Percentiles rank a stretch among this genome's conserved stretches.
These are phyloP conservation scores for Mola mola DNA, from an alignment of 2,113 vertebrate species.

Conservation along the genomic window DNA sequence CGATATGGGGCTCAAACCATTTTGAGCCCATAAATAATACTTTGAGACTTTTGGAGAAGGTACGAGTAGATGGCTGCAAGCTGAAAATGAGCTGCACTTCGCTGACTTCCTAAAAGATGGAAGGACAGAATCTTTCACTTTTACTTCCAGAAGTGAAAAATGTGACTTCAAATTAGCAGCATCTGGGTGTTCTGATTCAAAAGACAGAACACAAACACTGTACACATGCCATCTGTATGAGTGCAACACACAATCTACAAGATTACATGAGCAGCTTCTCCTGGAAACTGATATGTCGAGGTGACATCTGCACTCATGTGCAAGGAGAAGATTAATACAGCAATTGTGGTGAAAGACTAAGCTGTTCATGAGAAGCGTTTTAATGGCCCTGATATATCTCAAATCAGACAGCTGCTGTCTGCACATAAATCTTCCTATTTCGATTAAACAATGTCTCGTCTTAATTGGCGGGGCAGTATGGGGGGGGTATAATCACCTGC, in stretches of 20 bases:
- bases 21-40: no score
- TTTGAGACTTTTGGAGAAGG: no score
- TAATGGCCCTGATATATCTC: conserved; percentile 73
- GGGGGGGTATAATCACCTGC: conserved; percentile 41
- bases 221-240: conserved; percentile 32
- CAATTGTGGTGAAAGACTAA: conserved; percentile 58
- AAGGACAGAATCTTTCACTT: conserved; percentile 7
- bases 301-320: conserved; percentile 45
- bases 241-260: conserved; percentile 43
- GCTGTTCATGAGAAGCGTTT: conserved; percentile 65
- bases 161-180: neutral
- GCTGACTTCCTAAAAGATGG: neutral
- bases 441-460: conserved; percentile 38
- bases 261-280: conserved; percentile 42
- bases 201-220: conserved; percentile 3
- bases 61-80: conserved; percentile 5
- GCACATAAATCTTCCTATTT: conserved; percentile 66
- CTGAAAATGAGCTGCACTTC: conserved; percentile 2
- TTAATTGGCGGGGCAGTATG: conserved; percentile 61
- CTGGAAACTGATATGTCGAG: conserved; percentile 38
- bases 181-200: conserved; percentile 4
- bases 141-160: conserved; percentile 48
- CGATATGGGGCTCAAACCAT: no score
- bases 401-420: conserved; percentile 66
- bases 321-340: conserved; percentile 66